Percentiles rank a stretch among this genome's conserved stretches.
These are phyloP conservation scores for Chalcosyrphus nemorum DNA, from an alignment of 2,888 invertebrate genomes.

Conservation along the genomic window DNA sequence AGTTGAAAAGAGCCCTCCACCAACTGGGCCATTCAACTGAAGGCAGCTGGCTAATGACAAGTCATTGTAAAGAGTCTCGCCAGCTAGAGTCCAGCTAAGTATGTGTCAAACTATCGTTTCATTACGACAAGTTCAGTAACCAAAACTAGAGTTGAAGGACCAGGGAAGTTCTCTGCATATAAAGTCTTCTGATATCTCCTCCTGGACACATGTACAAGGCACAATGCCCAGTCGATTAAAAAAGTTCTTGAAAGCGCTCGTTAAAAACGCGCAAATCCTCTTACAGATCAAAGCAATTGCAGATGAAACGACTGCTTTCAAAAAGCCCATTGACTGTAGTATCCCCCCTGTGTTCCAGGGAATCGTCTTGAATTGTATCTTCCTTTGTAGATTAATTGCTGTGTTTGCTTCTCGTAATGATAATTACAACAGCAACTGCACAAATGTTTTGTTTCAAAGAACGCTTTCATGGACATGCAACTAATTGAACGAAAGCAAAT, in stretches of 20 bases:
- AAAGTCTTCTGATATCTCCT: no score
- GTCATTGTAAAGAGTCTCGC: no score
- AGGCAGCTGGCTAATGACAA: no score
- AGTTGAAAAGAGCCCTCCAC: no score
- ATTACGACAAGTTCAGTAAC: no score
- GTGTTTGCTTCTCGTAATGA: background rate
- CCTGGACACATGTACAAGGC: no score
- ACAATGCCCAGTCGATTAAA: background rate
- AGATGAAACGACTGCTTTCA: constrained; percentile 6
- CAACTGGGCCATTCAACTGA: no score
- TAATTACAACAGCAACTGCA: constrained; percentile 29
- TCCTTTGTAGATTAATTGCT: background rate
- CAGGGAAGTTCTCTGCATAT: no score
- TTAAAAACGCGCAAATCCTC: background rate
- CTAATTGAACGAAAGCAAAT: constrained; percentile 63
- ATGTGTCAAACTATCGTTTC: no score
- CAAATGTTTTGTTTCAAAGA: background rate
- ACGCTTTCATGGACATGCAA: constrained; percentile 22
- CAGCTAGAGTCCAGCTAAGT: no score
- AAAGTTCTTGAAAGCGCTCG: constrained; percentile 29
- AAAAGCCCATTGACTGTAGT: background rate
- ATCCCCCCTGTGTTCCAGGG: background rate
- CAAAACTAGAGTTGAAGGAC: no score
- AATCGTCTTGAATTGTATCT: constrained; percentile 1
- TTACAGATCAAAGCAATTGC: constrained; percentile 52